A percentile compares a stretch with the other conserved stretches of the same genome.
Conservation (phyloP, 2,797 vertebrate genomes). For the Notolepis coatsorum region DNA sequence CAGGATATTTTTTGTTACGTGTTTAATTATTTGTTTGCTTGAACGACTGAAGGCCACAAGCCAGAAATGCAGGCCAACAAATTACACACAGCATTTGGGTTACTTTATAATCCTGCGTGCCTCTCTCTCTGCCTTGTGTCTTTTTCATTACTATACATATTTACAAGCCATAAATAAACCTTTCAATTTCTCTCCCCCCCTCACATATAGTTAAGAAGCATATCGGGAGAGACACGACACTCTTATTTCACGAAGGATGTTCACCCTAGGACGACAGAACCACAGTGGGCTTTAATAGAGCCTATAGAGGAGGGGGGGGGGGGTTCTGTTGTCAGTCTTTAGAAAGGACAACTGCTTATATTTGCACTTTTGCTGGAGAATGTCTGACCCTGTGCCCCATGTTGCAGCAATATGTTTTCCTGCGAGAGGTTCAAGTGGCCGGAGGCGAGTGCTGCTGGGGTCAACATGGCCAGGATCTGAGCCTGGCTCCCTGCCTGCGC, state of each 20-base stretch:
- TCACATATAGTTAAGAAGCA: constrained; percentile 47
- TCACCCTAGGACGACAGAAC: constrained; percentile 81
- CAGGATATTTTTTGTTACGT: constrained; percentile 29
- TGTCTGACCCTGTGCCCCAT: constrained; percentile 83
- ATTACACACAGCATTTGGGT: constrained; percentile 35
- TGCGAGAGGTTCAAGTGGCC: constrained; percentile 91
- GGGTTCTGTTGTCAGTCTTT: constrained; percentile 67
- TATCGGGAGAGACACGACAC: constrained; percentile 40
- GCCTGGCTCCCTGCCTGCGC: constrained; percentile 86
- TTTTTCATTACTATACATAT: constrained; percentile 81
- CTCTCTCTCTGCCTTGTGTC: no score
- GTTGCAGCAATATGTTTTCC: constrained; percentile 83
- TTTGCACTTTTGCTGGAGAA: constrained; percentile 90
- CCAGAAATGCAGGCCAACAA: constrained; percentile 50
- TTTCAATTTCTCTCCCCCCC: constrained; percentile 47
- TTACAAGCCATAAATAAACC: constrained; percentile 88
- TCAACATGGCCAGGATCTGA: constrained; percentile 94
- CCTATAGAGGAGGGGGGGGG: no score
- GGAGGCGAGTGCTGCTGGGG: constrained; percentile 89
- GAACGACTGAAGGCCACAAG: constrained; percentile 54
- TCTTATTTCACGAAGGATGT: constrained; percentile 73
- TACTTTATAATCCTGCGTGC: constrained; percentile 36
- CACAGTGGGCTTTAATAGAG: constrained; percentile 61
- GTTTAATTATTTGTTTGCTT: no score
- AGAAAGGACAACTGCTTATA: constrained; percentile 93